Base-by-base conservation (phyloP, 2,113 vertebrate species). In the Perognathus longimembris region DNA sequence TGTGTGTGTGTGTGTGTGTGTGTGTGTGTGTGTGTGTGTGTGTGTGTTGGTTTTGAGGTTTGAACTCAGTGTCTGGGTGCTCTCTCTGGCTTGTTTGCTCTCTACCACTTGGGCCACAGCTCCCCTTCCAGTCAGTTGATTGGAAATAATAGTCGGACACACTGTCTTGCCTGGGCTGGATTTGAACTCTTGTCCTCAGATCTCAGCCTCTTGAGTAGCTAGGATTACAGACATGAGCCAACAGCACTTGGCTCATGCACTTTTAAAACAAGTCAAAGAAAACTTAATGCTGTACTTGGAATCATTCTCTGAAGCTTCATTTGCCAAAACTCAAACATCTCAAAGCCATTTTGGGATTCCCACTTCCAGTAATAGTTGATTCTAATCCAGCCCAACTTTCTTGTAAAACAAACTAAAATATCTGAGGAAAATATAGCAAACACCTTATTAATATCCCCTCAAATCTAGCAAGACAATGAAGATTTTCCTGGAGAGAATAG, bases 321-420 rank as follows among this genome's bases (percentile, higher is more conserved):
- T 85, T 78, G 73, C 64, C 81, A 83, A 94, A 92, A 89, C 36
- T 10, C 67, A 79, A 45, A n/a, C 61, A 79, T 78, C 50, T 75
- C 59, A 76, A 85, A 91, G 66, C 30, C 73, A 76, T 42, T 66
- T 90, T 57, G 54, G 67, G 42, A 89, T 89, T 82, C 78, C 45
- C 30, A 61, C 74, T 45, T 77, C 40, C 38, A 88, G 76, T 24
- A 75, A 85, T 5, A 71, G 63, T 76, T 28, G 5, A 50, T 6
- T 70, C 40, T 42, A 81, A 74, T 79, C 67, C 74, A 92, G 57
- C 9, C 30, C 75, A 85, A 82, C 15, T 80, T 88, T 59, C 40
- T 70, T 10, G 24, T n/a, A 69, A 79, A 89, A 88, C 66, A 78
- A 90, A 71, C 42, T 32, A 79, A 74, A 80, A 64, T 77, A 71